A percentile compares a stretch with the other conserved stretches of the same genome.
phyloP scores from a whole-genome alignment of 2,888 invertebrate species.

The Pollenia labialis region DNA sequence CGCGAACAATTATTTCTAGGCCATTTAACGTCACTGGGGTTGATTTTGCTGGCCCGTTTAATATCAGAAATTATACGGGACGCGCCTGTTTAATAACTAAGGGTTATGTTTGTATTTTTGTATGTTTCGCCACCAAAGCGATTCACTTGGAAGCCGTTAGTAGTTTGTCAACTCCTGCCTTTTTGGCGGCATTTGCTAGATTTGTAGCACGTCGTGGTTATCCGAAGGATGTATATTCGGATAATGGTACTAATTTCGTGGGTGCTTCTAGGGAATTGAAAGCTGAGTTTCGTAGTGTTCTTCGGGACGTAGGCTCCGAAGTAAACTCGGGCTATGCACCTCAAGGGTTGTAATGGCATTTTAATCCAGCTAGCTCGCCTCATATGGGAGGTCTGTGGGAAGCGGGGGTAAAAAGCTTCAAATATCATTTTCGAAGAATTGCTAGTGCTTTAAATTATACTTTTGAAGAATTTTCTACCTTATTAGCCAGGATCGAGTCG shows the following conservation, averaged over 20 bases:
- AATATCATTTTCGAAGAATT: constrained; percentile 53
- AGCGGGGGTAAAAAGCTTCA: not conserved
- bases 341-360: not conserved
- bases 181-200: not conserved
- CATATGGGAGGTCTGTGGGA: not conserved
- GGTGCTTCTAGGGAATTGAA: not conserved
- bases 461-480: constrained; percentile 61
- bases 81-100: constrained; percentile 3
- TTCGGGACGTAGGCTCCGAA: not conserved
- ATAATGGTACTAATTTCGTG: not conserved
- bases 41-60: not conserved
- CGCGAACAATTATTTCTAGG: not conserved
- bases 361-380: not conserved
- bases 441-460: constrained; percentile 37
- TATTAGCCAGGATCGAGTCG: constrained; percentile 59
- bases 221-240: not conserved
- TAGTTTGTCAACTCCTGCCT: not conserved
- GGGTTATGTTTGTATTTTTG: constrained; percentile 19
- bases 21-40: constrained; percentile 2
- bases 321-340: not conserved
- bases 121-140: constrained; percentile 36
- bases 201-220: not conserved
- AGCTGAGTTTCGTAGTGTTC: not conserved
- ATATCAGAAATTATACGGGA: not conserved
- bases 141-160: constrained; percentile 20